These are phyloP conservation scores for Hypercompe scribonia DNA, from an alignment of 2,888 invertebrate species.

Conservation along the genomic window DNA sequence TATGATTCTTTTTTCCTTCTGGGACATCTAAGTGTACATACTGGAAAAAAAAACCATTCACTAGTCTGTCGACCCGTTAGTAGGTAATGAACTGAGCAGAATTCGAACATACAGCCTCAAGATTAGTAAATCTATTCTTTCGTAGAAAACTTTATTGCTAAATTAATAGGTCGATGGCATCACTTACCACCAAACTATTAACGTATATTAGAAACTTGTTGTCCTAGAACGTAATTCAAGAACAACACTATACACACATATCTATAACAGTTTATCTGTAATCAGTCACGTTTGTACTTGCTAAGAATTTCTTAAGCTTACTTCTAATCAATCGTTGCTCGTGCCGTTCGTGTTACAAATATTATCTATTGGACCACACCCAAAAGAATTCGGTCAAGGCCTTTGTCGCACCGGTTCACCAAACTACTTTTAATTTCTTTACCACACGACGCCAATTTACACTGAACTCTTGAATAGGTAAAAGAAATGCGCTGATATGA, in stretches of 20 bases:
- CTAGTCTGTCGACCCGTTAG: too few relatives aligned
- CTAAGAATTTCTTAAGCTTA: conserved; percentile 35
- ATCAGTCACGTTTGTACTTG: conserved; percentile 32
- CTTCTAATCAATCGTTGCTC: conserved; percentile 39
- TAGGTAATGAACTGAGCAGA: neutral
- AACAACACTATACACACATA: conserved; percentile 8
- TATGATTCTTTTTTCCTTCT: too few relatives aligned
- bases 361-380: conserved; percentile 60
- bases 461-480: conserved; percentile 19
- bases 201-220: neutral
- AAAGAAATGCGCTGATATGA: neutral
- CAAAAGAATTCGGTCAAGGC: conserved; percentile 73
- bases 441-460: conserved; percentile 30
- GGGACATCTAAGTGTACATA: too few relatives aligned
- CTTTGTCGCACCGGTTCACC: conserved; percentile 62
- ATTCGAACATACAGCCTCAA: neutral
- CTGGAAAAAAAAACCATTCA: too few relatives aligned
- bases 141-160: neutral
- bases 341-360: conserved; percentile 38
- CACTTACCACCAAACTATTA: neutral
- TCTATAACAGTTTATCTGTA: conserved; percentile 12
- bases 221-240: neutral
- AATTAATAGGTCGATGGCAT: neutral
- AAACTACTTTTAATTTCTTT: conserved; percentile 66
- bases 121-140: neutral